These are phyloP conservation scores for Myopa tessellatipennis DNA, from an alignment of 2,888 invertebrate genomes.

Conservation along the genomic window DNA sequence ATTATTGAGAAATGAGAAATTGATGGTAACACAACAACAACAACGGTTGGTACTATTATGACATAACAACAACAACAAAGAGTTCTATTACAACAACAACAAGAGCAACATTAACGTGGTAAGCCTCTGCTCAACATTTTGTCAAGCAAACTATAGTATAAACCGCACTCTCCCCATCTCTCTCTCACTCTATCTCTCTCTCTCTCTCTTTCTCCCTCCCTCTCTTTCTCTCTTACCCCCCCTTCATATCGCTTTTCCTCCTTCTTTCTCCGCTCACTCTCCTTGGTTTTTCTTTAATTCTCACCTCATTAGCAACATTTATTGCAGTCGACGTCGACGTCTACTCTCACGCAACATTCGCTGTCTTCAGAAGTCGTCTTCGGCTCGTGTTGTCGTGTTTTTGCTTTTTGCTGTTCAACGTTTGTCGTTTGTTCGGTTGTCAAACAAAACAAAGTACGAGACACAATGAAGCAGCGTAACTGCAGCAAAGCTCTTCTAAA, in stretches of 20 bases:
- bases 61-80: neutral
- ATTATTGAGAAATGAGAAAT: conserved; percentile 55
- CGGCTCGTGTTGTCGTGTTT: no score
- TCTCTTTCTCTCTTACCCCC: neutral
- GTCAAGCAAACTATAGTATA: neutral
- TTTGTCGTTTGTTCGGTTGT: conserved; percentile 35
- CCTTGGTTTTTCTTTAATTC: neutral
- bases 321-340: no score
- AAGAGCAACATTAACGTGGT: conserved; percentile 20
- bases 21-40: conserved; percentile 5
- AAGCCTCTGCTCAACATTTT: conserved; percentile 30
- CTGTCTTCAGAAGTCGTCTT: no score
- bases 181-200: neutral
- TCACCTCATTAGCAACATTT: neutral
- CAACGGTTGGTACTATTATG: conserved; percentile 5
- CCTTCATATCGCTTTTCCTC: neutral
- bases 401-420: neutral
- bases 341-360: no score
- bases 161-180: no score
- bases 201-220: neutral
- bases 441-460: conserved; percentile 28
- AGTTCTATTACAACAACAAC: conserved; percentile 6
- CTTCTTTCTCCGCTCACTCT: neutral
- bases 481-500: conserved; percentile 23
- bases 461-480: conserved; percentile 10